These are phyloP conservation scores for Apteryx owenii DNA, from an alignment of 2,113 vertebrate genomes.

Conservation along the genomic window DNA sequence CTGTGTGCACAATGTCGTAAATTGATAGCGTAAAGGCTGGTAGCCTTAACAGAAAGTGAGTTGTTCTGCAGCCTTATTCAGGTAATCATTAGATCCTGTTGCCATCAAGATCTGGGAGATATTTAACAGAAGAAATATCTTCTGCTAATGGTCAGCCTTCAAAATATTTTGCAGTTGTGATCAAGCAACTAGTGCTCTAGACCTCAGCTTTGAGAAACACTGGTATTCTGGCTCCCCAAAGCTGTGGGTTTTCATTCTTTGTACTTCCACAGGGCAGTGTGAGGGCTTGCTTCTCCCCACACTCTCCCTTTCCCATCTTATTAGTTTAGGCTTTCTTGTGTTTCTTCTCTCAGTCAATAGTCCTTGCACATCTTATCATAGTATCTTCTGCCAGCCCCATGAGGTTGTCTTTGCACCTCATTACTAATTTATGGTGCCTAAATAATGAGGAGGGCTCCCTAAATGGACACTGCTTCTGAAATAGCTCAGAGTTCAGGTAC, in stretches of 20 bases:
- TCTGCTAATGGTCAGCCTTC: neutral
- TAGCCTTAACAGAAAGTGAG: too few relatives aligned
- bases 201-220: neutral
- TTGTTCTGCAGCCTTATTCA: neutral
- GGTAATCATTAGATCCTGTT: rapidly evolving
- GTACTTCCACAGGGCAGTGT: neutral
- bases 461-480: neutral
- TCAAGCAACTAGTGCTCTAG: neutral
- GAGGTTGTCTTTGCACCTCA: neutral
- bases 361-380: rapidly evolving
- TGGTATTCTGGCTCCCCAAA: neutral
- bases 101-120: neutral
- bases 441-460: neutral
- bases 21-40: rapidly evolving
- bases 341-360: neutral
- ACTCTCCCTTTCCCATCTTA: neutral
- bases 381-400: neutral
- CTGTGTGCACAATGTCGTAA: neutral
- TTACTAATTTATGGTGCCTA: neutral
- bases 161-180: neutral
- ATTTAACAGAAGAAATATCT: neutral
- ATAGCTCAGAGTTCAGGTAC: neutral
- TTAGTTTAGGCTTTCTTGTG: neutral
- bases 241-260: neutral
- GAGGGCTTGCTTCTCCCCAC: neutral